phyloP scores from a whole-genome alignment of 64 coral and sea anemone genomes.

The Trachythela sp. region DNA sequence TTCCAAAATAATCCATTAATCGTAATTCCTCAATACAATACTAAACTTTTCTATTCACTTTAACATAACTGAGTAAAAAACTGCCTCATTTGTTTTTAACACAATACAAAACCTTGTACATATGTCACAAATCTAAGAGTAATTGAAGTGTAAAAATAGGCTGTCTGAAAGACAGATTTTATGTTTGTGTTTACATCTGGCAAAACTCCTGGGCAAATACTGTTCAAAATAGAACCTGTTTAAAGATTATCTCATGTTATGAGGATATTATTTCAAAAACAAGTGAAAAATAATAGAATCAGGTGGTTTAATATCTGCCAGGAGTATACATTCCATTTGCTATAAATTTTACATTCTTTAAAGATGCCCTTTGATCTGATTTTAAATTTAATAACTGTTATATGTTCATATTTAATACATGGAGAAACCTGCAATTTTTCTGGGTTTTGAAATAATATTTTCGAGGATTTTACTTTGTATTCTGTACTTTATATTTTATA shows the following conservation, averaged over 20 bases:
- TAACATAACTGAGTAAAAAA: background rate
- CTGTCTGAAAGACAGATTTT: background rate
- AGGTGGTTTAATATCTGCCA: background rate
- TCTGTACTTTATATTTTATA: too few relatives aligned
- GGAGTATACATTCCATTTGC: background rate
- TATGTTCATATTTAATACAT: too few relatives aligned
- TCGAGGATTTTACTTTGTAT: too few relatives aligned
- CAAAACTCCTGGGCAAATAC: background rate
- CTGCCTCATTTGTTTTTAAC: background rate
- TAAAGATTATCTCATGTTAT: background rate
- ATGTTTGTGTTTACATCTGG: background rate
- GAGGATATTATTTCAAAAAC: background rate
- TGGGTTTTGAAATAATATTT: too few relatives aligned
- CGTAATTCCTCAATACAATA: background rate
- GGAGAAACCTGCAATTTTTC: too few relatives aligned
- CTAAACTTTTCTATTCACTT: background rate
- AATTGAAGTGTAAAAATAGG: background rate
- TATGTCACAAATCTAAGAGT: background rate
- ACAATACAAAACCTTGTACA: background rate
- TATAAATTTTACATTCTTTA: background rate
- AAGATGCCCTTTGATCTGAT: too few relatives aligned
- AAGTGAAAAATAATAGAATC: too few relatives aligned
- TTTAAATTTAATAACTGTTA: too few relatives aligned
- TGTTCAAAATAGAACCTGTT: background rate
- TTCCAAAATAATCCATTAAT: background rate